These are phyloP conservation scores for Amblyopsis hoosieri DNA, from an alignment of 2,797 vertebrate species.

Conservation along the genomic window DNA sequence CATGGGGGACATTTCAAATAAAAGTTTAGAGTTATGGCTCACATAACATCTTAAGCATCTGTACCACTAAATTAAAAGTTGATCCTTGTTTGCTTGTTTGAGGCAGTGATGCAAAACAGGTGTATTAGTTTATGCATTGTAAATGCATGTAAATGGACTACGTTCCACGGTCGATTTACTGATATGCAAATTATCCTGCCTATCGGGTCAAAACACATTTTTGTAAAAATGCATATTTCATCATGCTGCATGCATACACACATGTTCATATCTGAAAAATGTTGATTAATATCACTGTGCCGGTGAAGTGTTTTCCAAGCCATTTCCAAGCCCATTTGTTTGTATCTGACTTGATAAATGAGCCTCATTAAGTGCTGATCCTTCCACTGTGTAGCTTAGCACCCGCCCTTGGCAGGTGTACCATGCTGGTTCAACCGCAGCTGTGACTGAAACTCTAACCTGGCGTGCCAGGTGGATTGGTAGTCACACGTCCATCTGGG, in stretches of 20 bases:
- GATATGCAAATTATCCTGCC: background rate
- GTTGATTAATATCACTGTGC: background rate
- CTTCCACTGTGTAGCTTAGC: slow-evolving; percentile 51
- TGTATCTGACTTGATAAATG: slow-evolving; percentile 57
- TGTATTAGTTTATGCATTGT: slow-evolving; percentile 12
- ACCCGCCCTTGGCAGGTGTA: slow-evolving; percentile 57
- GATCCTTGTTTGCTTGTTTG: slow-evolving; percentile 4
- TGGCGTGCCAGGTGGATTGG: no score
- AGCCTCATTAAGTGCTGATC: slow-evolving; percentile 60
- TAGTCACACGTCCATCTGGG: no score
- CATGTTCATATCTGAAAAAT: background rate
- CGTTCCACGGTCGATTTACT: slow-evolving; percentile 2
- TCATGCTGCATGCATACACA: slow-evolving; percentile 3
- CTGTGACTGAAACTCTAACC: background rate
- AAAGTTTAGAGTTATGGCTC: background rate
- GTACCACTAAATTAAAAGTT: background rate
- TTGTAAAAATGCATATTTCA: background rate
- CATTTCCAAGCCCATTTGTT: slow-evolving; percentile 40
- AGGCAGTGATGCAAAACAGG: slow-evolving; percentile 2
- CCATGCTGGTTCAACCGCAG: slow-evolving; percentile 39
- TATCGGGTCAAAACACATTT: background rate
- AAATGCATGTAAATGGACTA: background rate
- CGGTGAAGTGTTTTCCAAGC: slow-evolving; percentile 16
- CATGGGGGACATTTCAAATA: no score
- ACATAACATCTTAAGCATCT: background rate